Conservation (phyloP, 2,888 invertebrate genomes). For the Ormyrus pomaceus region DNA sequence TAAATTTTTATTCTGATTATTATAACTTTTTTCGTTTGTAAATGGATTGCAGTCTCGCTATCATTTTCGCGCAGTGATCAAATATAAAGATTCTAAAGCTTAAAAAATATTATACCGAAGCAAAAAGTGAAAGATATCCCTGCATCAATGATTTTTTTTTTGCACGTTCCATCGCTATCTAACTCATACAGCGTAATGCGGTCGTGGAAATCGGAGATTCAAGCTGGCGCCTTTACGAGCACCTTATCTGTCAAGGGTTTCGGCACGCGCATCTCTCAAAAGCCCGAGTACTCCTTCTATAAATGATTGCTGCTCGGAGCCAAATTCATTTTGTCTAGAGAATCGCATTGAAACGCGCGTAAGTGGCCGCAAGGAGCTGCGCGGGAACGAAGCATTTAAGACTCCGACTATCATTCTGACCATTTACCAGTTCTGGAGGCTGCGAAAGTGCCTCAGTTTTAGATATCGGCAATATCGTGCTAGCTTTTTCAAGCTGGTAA, state of each 20-base stretch:
- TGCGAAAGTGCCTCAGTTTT: background rate
- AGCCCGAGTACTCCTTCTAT: background rate
- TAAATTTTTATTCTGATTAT: too few species aligned
- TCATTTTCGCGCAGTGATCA: too few species aligned
- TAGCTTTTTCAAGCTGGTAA: background rate
- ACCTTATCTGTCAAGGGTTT: constrained; percentile 8
- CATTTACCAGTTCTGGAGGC: constrained; percentile 38
- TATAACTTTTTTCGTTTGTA: too few species aligned
- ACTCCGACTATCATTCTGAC: background rate
- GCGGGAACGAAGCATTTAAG: background rate
- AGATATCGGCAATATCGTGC: constrained; percentile 21
- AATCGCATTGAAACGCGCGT: background rate
- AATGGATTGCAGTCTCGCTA: too few species aligned
- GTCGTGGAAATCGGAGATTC: constrained; percentile 3
- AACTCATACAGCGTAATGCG: background rate
- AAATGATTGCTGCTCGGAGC: constrained; percentile 19
- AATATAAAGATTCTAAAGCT: too few species aligned
- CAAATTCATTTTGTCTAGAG: constrained; percentile 24
- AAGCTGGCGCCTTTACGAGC: constrained; percentile 9
- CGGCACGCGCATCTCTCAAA: background rate
- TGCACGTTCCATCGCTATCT: background rate
- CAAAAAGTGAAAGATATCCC: too few species aligned
- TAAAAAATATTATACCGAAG: too few species aligned
- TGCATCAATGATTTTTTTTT: background rate
- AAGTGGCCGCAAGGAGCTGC: constrained; percentile 1